Conservation (phyloP, 2,888 invertebrate genomes). For the Amiota mariae region DNA sequence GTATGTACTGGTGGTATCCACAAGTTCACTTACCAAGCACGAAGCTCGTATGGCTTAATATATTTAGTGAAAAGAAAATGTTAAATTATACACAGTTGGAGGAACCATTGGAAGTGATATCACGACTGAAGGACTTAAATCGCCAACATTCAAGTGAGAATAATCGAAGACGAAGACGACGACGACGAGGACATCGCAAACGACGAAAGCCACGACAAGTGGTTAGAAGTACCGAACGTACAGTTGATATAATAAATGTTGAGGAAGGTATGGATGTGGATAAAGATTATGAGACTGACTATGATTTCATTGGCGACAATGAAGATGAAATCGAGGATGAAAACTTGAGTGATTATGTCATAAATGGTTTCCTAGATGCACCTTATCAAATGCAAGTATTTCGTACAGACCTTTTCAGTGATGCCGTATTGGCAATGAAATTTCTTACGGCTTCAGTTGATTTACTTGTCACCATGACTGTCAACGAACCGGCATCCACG, state of each 20-base stretch:
- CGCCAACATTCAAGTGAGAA: neutral
- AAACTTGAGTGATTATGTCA: neutral
- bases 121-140: neutral
- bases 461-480: neutral
- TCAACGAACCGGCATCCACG: neutral
- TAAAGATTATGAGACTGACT: neutral
- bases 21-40: neutral
- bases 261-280: neutral
- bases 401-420: neutral
- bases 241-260: neutral
- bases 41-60: neutral
- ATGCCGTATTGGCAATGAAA: neutral
- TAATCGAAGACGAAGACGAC: neutral
- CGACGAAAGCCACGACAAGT: neutral
- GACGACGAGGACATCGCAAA: neutral
- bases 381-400: constrained; percentile 12
- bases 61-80: neutral
- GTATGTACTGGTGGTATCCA: constrained; percentile 4
- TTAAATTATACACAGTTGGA: neutral
- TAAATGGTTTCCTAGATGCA: neutral
- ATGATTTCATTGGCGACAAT: neutral
- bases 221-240: neutral
- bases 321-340: neutral
- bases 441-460: neutral
- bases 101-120: neutral